Conservation (phyloP, 2,113 vertebrate species). For the Rhinoderma darwinii region DNA sequence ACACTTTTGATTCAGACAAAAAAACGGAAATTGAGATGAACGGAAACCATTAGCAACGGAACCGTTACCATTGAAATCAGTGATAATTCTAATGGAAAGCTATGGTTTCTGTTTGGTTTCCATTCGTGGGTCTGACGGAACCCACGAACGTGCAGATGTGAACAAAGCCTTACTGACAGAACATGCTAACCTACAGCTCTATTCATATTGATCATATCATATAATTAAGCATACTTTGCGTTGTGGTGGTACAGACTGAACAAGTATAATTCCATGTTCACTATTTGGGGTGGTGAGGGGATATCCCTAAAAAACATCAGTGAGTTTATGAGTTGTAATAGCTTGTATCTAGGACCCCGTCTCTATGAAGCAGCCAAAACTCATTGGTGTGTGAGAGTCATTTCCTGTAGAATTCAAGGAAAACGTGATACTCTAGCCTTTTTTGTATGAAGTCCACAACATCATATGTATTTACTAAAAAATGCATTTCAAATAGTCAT, state of each 20-base stretch:
- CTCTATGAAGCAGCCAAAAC: slow-evolving; percentile 76
- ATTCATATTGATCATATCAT: no score
- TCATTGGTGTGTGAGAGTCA: slow-evolving; percentile 79
- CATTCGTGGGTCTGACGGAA: no score
- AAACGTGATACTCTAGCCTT: slow-evolving; percentile 79
- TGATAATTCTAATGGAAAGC: no score
- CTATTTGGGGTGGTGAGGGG: slow-evolving; percentile 72
- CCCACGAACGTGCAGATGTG: no score
- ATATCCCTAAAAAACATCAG: slow-evolving; percentile 69
- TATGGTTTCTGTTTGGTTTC: no score
- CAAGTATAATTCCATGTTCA: slow-evolving; percentile 75
- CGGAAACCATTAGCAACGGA: no score
- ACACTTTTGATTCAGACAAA: no score
- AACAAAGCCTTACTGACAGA: no score
- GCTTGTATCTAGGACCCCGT: slow-evolving; percentile 75
- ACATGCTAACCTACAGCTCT: no score
- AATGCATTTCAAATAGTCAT: slow-evolving; percentile 59
- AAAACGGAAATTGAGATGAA: no score
- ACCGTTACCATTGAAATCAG: no score
- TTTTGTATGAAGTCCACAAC: slow-evolving; percentile 74
- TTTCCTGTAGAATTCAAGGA: slow-evolving; percentile 88
- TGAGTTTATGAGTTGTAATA: slow-evolving; percentile 75
- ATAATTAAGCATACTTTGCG: slow-evolving; percentile 68
- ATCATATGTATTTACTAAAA: slow-evolving; percentile 67
- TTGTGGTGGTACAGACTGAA: slow-evolving; percentile 83